Base-by-base conservation (phyloP, 2,888 invertebrate genomes). In the Acrocyrtus sp. region DNA sequence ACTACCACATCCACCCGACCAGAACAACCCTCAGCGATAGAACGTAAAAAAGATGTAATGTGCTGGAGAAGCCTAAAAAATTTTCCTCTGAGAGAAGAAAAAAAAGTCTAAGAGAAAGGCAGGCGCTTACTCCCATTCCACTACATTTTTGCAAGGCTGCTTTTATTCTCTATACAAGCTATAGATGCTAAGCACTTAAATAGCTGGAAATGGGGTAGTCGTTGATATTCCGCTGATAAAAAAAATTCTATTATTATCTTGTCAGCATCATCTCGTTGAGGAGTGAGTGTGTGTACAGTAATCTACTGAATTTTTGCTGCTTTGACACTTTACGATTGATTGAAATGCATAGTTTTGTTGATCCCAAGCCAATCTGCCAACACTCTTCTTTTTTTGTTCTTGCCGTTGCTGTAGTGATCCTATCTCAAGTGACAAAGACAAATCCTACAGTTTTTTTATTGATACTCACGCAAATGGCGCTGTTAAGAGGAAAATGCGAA, bases 11-110 rank as follows among this genome's bases (percentile, higher is more conserved):
- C 26, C 63, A 53, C 21, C 53, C 53, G 19, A 63, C 39, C 53
- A 39, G 43, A 63, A 63, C 63, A 63, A 45, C 53, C 53, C 53
- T n/a, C 29, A 43, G 21, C 21, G 21, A 2, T 17, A 5, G 45
- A 27, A 17, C 6, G 19, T 56, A 4, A 24, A 15, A 22, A 27
- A 26, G 43, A 24, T 43, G 15, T n/a, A 6, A 17, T 6, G 5
- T 53, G 22, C 1, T 56, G 5, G 19, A 56, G 6, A n/a, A 24
- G 24, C n/a, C 15, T 26, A 12, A 51, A 3, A 27, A 24, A 26
- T 3, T 5, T 10, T 24, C 27, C 15, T 51, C 2, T 51, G 17
- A 17, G n/a, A 8, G n/a, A 15, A 45, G n/a, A 45, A 45, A 45
- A 45, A 15, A 17, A 17, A 15, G 17, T 45, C 45, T 15, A 3